phyloP scores from a whole-genome alignment of 2,797 vertebrate genomes.

The Holocentrus rufus region DNA sequence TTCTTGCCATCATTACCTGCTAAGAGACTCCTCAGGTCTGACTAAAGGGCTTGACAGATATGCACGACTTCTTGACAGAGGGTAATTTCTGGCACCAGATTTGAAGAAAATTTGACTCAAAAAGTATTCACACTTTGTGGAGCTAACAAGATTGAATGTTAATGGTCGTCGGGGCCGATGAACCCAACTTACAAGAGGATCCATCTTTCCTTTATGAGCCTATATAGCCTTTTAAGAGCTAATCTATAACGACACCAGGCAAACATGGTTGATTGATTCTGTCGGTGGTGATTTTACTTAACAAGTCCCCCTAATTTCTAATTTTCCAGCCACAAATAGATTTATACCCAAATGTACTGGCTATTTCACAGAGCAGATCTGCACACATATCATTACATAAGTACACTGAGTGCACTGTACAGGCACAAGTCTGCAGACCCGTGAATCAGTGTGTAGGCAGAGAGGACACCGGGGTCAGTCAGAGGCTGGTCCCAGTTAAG shows the following conservation, averaged over 20 bases:
- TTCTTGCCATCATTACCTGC: neutral
- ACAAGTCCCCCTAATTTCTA: neutral
- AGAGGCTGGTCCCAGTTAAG: constrained; percentile 31
- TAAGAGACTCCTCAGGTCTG: neutral
- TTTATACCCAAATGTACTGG: no score
- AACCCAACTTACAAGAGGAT: neutral
- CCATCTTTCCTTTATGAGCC: neutral
- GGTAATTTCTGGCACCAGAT: neutral
- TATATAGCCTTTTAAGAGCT: neutral
- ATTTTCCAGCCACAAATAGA: no score
- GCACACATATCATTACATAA: constrained; percentile 11
- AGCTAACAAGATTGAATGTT: neutral
- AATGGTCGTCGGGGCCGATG: neutral
- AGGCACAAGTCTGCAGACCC: constrained; percentile 7
- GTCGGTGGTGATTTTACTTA: neutral
- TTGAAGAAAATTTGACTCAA: neutral
- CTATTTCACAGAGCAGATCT: constrained; percentile 4
- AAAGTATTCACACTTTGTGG: neutral
- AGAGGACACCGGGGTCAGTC: constrained; percentile 35
- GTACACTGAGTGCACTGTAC: neutral
- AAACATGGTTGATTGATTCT: neutral
- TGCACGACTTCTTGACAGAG: neutral
- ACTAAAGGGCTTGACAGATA: no score
- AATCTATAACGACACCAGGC: neutral
- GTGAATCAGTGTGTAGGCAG: constrained; percentile 27